A percentile compares a stretch with the other conserved stretches of the same genome.
These are phyloP conservation scores for Drosophila teissieri DNA, from an alignment of 1,140 invertebrate species.

Conservation along the genomic window DNA sequence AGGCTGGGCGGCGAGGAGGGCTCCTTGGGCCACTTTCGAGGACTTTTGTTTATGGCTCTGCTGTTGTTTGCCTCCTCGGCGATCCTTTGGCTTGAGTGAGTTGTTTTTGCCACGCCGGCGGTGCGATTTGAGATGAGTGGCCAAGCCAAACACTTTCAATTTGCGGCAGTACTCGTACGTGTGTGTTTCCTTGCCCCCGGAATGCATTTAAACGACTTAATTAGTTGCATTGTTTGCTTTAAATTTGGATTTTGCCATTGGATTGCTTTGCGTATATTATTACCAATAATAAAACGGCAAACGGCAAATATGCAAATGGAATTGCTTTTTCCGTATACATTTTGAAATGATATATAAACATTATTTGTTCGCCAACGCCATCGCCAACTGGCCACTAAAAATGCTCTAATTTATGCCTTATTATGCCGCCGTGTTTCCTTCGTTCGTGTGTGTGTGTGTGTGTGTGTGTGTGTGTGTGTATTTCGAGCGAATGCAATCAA, in stretches of 20 bases:
- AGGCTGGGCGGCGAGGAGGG: slow-evolving; percentile 6
- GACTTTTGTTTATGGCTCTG: slow-evolving; percentile 29
- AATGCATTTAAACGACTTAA: slow-evolving; percentile 35
- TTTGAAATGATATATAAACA: slow-evolving; percentile 50
- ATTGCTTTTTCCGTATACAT: slow-evolving; percentile 12
- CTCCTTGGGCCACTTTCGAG: slow-evolving; percentile 27
- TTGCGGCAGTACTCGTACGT: background rate
- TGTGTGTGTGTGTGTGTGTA: slow-evolving; percentile 2
- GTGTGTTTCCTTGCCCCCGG: background rate
- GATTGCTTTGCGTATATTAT: background rate
- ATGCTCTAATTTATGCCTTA: slow-evolving; percentile 51
- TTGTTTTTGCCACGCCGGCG: slow-evolving; percentile 26
- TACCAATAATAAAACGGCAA: slow-evolving; percentile 5
- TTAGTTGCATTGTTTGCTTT: slow-evolving; percentile 45
- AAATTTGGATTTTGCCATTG: slow-evolving; percentile 19
- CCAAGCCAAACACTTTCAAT: slow-evolving; percentile 18
- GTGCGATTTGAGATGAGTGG: slow-evolving; percentile 25
- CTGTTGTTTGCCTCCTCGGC: slow-evolving; percentile 23
- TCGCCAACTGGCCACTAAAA: slow-evolving; percentile 28
- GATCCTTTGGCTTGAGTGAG: slow-evolving; percentile 44
- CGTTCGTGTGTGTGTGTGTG: background rate
- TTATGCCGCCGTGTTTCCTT: slow-evolving; percentile 18
- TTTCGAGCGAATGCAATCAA: slow-evolving; percentile 41
- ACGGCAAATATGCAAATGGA: slow-evolving; percentile 40
- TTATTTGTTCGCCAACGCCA: slow-evolving; percentile 15